Percentiles rank a stretch among this genome's conserved stretches.
Conservation (phyloP, 2,113 vertebrate genomes). For the Chlorodrepanis virens region DNA sequence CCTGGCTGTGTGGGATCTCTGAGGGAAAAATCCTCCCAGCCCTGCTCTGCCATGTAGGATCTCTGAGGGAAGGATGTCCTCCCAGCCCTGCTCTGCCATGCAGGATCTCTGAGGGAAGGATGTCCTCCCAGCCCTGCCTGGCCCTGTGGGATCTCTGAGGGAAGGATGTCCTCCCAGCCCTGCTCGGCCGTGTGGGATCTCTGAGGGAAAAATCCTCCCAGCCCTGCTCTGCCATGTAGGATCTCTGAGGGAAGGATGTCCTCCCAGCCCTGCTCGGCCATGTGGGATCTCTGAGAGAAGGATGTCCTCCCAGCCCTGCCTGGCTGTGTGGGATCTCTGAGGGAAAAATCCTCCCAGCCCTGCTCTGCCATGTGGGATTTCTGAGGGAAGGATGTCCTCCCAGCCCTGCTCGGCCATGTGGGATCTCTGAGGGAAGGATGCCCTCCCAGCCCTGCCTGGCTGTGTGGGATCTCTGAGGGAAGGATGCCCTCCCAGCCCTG, state of each 20-base stretch:
- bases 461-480: background rate
- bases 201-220: background rate
- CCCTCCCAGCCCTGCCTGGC: background rate
- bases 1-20: too few species aligned
- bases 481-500: background rate
- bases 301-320: background rate
- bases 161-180: background rate
- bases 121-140: background rate
- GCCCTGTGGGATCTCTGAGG: background rate
- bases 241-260: background rate
- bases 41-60: accelerated
- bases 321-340: background rate
- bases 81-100: background rate
- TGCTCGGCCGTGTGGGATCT: background rate
- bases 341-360: background rate
- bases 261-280: background rate
- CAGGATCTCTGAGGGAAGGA: background rate
- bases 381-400: background rate
- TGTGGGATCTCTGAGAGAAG: background rate
- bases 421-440: background rate
- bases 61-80: background rate
- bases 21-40: background rate
- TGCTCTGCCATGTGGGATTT: background rate
- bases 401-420: too few species aligned
- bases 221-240: too few species aligned